Conservation (phyloP, 2,888 invertebrate genomes). For the Ellobium chinense region DNA sequence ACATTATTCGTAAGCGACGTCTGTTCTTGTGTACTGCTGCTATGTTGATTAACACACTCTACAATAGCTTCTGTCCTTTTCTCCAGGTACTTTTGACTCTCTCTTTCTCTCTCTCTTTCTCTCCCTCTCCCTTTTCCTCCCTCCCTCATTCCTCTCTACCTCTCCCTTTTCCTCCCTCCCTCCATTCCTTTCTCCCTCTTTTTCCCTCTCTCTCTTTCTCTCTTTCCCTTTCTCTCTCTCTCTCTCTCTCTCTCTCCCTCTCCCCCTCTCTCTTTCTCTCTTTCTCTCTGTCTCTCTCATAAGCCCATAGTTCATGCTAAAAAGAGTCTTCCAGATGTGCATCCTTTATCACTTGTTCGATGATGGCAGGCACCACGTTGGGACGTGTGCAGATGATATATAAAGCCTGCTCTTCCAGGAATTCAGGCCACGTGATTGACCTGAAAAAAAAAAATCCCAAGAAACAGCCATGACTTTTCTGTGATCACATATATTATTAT, state of each 20-base stretch:
- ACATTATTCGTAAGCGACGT: too few species aligned
- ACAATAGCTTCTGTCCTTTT: too few species aligned
- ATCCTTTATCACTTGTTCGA: neutral
- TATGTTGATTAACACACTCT: too few species aligned
- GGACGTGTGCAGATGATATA: conserved; percentile 54
- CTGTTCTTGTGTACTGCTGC: too few species aligned
- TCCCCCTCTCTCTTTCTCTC: conserved; percentile 1
- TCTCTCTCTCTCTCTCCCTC: conserved; percentile 17
- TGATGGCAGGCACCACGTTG: conserved; percentile 35
- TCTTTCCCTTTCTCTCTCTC: conserved; percentile 19
- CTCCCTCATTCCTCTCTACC: too few species aligned
- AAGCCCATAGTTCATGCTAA: neutral
- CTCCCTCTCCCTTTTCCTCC: too few species aligned
- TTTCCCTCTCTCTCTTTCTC: conserved; percentile 14
- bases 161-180: neutral
- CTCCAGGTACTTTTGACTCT: too few species aligned
- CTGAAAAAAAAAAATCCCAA: conserved; percentile 41
- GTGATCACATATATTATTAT: neutral
- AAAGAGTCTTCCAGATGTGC: neutral
- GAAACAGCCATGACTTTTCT: neutral
- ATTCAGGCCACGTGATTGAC: conserved; percentile 51
- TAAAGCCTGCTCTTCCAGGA: conserved; percentile 50
- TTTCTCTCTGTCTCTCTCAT: neutral
- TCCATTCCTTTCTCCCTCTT: neutral
- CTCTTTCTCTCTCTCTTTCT: too few species aligned